Conservation (phyloP, 2,797 vertebrate genomes). For the Enteromius paludinosus region DNA sequence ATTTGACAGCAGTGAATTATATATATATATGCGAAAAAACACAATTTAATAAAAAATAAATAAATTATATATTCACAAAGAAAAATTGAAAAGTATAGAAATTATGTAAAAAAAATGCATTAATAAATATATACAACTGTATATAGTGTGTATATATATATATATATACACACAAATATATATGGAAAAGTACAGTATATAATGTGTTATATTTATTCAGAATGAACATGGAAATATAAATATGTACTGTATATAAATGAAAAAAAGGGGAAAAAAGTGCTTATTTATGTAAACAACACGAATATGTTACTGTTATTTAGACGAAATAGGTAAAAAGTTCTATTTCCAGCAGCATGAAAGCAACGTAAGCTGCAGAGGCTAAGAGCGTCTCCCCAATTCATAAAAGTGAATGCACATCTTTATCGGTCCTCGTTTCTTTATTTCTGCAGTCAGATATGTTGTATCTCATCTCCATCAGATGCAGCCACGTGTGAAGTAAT, state of each 20-base stretch:
- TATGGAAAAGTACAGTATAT: neutral
- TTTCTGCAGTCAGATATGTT: neutral
- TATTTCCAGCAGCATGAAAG: neutral
- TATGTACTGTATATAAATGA: neutral
- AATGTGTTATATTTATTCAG: neutral
- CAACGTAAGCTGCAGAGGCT: neutral
- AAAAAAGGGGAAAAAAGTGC: neutral
- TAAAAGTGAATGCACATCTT: neutral
- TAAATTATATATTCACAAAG: neutral
- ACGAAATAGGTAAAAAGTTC: neutral
- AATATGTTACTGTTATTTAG: neutral
- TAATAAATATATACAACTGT: neutral
- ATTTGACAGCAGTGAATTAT: no score
- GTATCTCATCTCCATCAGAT: slow-evolving; percentile 26
- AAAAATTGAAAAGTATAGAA: neutral
- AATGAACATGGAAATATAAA: neutral
- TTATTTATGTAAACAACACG: neutral
- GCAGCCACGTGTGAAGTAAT: slow-evolving; percentile 23
- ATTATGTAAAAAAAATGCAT: neutral
- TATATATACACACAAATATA: no score
- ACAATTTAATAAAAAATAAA: neutral
- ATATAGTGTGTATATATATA: no score
- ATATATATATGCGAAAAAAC: neutral
- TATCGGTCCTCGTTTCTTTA: neutral
- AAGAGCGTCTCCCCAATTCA: neutral